Evolutionary conservation across 2,888 invertebrate species (phyloP).

Genomic region (Crematogaster levior): DNA sequence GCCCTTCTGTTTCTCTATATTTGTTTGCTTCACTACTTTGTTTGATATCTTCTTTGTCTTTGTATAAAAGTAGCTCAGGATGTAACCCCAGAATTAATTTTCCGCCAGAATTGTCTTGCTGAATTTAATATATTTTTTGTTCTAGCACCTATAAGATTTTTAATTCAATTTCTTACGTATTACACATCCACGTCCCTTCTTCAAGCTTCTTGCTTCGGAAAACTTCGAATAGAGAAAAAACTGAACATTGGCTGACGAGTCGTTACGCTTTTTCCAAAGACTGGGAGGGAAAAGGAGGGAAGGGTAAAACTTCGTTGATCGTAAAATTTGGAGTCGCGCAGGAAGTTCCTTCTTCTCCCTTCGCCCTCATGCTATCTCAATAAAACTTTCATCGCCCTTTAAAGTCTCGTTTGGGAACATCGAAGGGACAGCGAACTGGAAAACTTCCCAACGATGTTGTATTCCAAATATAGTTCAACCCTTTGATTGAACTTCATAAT

Average conservation of each 20-base stretch:
- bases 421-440: conserved; percentile 67
- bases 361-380: conserved; percentile 64
- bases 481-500: conserved; percentile 18
- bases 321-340: conserved; percentile 65
- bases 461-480: conserved; percentile 17
- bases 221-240: conserved; percentile 56
- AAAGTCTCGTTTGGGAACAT: conserved; percentile 71
- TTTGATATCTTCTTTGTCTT: not conserved
- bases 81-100: not conserved
- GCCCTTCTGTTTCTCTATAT: not conserved
- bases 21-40: not conserved
- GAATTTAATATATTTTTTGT: conserved; percentile 11
- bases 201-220: not conserved
- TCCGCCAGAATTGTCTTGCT: not conserved
- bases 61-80: not conserved
- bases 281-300: too few relatives aligned
- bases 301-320: conserved; percentile 56
- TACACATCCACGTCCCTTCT: not conserved
- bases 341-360: conserved; percentile 29
- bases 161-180: not conserved
- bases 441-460: conserved; percentile 60
- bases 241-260: conserved; percentile 55
- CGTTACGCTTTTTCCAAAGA: conserved; percentile 55
- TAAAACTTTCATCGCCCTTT: conserved; percentile 76
- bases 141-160: conserved; percentile 54